Base-by-base conservation (phyloP, 2,888 invertebrate species). In the Nephrocerus scutellatus region DNA sequence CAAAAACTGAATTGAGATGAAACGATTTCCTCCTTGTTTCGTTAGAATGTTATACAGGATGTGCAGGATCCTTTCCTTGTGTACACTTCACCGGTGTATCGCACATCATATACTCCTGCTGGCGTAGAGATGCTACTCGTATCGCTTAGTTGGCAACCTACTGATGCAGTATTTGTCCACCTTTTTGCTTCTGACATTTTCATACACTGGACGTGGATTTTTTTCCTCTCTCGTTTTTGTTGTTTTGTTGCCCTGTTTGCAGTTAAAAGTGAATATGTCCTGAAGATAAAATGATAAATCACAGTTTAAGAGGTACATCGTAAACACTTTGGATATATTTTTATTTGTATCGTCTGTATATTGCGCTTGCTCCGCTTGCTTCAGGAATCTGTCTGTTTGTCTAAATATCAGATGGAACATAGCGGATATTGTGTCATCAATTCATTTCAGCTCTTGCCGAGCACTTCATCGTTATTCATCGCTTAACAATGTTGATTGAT, bases 301-400 rank as follows among this genome's bases (percentile, higher is more conserved):
- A 56, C 60, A 55, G 57, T 57, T 59, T 59, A 58, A 60, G 57
- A n/a, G n/a, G n/a, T n/a, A n/a, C n/a, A n/a, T n/a, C n/a, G n/a
- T n/a, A n/a, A n/a, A n/a, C 57, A 57, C 45, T 57, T 55, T 53
- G 46, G 49, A 56, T 55, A 32, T 22, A 9, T 10, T 8, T 22
- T 22, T 22, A 9, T 22, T 22, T 10, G 10, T 10, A 22, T 22
- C n/a, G 8, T 22, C 8, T 3, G 30, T 18, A 10, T 7, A 30
- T 9, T 16, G 14, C 9, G 8, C 30, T 9, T 30, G 14, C 15
- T n/a, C n/a, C n/a, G n/a, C n/a, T n/a, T n/a, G n/a, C n/a, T n/a
- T n/a, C n/a, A n/a, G n/a, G n/a, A n/a, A n/a, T n/a, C n/a, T n/a
- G n/a, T n/a, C n/a, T n/a, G n/a, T n/a, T n/a, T n/a, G n/a, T n/a